These are phyloP conservation scores for Noctilio leporinus DNA, from an alignment of 2,113 vertebrate genomes.

Conservation along the genomic window DNA sequence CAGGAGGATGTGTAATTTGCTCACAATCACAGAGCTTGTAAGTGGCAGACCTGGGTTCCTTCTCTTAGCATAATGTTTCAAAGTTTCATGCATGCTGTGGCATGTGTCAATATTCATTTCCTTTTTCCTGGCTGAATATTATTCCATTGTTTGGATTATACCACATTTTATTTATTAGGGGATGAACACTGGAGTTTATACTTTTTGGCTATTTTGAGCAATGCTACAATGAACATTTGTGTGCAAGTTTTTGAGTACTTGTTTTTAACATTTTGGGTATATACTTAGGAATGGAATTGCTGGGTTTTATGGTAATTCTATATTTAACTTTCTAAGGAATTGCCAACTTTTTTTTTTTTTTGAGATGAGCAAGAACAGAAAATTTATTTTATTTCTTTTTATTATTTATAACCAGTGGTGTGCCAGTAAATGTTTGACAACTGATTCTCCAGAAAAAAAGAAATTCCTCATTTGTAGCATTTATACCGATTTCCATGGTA, in stretches of 20 bases:
- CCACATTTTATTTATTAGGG: not conserved
- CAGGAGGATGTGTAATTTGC: not conserved
- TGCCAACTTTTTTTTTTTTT: slow-evolving; percentile 65
- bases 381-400: not conserved
- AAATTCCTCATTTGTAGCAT: not conserved
- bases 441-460: not conserved
- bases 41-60: not conserved
- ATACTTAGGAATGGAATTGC: not conserved
- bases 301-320: not conserved
- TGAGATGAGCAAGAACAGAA: slow-evolving; percentile 35
- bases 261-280: not conserved
- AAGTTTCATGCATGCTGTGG: not conserved
- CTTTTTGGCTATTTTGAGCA: not conserved
- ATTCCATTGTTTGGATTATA: not conserved
- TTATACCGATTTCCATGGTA: not conserved
- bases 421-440: not conserved
- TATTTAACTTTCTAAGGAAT: not conserved
- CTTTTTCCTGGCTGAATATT: not conserved
- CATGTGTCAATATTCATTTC: not conserved
- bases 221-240: not conserved
- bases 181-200: not conserved
- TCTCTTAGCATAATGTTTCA: not conserved
- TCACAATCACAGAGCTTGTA: not conserved
- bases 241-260: not conserved
- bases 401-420: not conserved